Evolutionary conservation across 2,888 invertebrate genomes (phyloP).

Genomic region (Mythimna vitellina): DNA sequence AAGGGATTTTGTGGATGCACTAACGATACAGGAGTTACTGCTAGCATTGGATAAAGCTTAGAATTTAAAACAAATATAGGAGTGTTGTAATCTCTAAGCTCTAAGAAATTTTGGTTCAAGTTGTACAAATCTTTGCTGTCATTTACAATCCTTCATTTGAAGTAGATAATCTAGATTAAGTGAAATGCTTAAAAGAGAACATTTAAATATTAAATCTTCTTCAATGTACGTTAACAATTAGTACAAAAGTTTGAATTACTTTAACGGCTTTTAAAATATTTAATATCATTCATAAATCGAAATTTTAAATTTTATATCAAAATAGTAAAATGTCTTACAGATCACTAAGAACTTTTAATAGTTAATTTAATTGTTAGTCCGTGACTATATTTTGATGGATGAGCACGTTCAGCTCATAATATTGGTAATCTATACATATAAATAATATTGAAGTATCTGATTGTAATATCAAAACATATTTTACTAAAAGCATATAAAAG

Average conservation of each 20-base stretch:
- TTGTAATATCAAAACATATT: too few relatives aligned
- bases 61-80: too few relatives aligned
- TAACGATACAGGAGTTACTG: too few relatives aligned
- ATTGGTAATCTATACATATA: background rate
- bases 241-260: background rate
- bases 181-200: background rate
- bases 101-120: background rate
- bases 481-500: too few relatives aligned
- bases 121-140: background rate
- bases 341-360: background rate
- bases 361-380: constrained; percentile 39
- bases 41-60: too few relatives aligned
- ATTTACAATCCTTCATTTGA: too few relatives aligned
- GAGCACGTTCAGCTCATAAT: constrained; percentile 36
- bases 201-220: background rate
- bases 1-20: too few relatives aligned
- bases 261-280: background rate
- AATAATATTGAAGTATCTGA: too few relatives aligned
- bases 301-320: background rate
- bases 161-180: too few relatives aligned
- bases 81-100: too few relatives aligned
- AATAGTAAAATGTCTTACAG: constrained; percentile 10
- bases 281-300: background rate
- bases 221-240: background rate
- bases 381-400: constrained; percentile 37